Base-by-base conservation (phyloP, 2,797 vertebrate species). In the Calcarius lapponicus region DNA sequence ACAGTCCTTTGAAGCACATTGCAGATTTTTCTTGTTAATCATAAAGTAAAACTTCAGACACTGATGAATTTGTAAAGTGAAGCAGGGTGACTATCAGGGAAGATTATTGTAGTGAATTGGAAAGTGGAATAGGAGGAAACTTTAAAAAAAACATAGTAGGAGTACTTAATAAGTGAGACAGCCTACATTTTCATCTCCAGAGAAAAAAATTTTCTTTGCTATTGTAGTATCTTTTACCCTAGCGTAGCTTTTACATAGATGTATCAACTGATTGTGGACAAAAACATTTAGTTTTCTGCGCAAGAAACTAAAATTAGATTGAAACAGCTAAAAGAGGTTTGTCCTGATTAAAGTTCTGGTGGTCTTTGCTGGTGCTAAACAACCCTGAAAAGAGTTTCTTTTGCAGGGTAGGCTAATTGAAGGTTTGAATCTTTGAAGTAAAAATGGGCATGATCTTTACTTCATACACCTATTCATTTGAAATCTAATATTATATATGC, bases 11-110 rank as follows among this genome's bases (percentile, higher is more conserved):
- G 57, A 78, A 80, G 15, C 19, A 67, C 73, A 45, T 67, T 50
- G n/a, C 42, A 66, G 24, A 17, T 45, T 48, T 71, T 60, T 78
- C 92, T 70, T 94, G 92, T 76, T 82, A 61, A 65, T 75, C 9
- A 28, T 65, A 66, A 97, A 95, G 56, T 78, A 50, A 65, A 82
- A 22, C 80, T 95, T 74, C 83, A 40, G 51, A 45, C 50, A 72
- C 10, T 69, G 93, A 95, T 83, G 66, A 93, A 61, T 94, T 80
- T 91, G 47, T 92, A 88, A 72, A 70, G 71, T 75, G 89, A 89
- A 83, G 57, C 32, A 61, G 18, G 18, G 43, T 29, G 17, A 69
- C 26, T 91, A 48, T 56, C 10, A 29, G 32, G 56, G 54, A 79
- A 67, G 69, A 42, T 12, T 4, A n/a, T 21, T 85, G 36, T 16